Percentiles rank a stretch among this genome's conserved stretches.
phyloP scores from a whole-genome alignment of 2,797 vertebrate species.

The Nannoperca australis region DNA sequence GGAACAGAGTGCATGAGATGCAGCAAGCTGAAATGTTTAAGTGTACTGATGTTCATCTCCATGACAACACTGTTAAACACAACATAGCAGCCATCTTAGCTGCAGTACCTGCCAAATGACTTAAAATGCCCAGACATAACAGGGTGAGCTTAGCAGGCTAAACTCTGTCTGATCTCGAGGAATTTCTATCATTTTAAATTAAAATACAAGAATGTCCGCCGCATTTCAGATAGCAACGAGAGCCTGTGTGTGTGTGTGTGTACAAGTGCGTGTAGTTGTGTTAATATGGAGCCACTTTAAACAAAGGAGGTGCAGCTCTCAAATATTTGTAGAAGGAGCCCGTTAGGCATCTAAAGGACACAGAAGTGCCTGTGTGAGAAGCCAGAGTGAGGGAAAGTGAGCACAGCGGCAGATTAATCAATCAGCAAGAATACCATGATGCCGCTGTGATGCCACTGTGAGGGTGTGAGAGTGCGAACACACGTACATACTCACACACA shows the following conservation, averaged over 20 bases:
- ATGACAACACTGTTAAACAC: slow-evolving; percentile 23
- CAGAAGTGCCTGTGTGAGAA: slow-evolving; percentile 51
- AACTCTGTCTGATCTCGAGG: neutral
- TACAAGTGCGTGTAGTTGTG: slow-evolving; percentile 21
- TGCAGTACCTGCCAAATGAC: slow-evolving; percentile 7
- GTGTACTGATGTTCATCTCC: slow-evolving; percentile 10
- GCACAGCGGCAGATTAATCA: slow-evolving; percentile 69
- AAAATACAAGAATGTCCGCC: neutral
- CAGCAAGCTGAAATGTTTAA: neutral
- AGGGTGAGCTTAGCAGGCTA: neutral
- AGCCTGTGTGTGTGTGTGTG: neutral
- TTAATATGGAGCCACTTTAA: slow-evolving; percentile 30
- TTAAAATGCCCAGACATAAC: neutral
- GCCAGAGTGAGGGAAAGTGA: slow-evolving; percentile 41
- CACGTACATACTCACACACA: slow-evolving; percentile 28
- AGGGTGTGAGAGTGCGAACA: slow-evolving; percentile 43
- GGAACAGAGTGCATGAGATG: neutral
- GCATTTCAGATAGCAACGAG: neutral
- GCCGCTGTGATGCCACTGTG: slow-evolving; percentile 38
- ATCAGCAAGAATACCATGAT: slow-evolving; percentile 52
- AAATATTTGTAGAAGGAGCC: slow-evolving; percentile 75
- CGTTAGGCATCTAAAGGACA: slow-evolving; percentile 61
- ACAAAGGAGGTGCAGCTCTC: slow-evolving; percentile 49
- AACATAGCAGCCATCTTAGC: slow-evolving; percentile 23
- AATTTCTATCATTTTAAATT: neutral